A percentile compares a stretch with the other conserved stretches of the same genome.
Evolutionary conservation across 2,113 vertebrate genomes (phyloP).

Genomic region (Orientallactaga bullata): DNA sequence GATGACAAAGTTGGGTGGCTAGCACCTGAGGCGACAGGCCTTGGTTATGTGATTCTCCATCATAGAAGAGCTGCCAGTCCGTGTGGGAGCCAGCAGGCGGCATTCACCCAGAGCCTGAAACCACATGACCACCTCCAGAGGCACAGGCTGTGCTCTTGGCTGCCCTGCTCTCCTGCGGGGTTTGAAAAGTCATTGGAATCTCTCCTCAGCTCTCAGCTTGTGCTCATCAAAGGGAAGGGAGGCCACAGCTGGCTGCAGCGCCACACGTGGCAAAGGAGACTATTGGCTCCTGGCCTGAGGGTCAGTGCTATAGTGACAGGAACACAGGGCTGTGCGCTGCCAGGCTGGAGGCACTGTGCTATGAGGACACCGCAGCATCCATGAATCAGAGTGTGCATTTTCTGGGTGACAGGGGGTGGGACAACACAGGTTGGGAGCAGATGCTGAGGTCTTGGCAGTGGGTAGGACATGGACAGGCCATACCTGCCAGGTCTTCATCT

Average conservation of each 20-base stretch:
- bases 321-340: too few relatives aligned
- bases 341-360: not conserved
- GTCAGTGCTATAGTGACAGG: not conserved
- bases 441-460: not conserved
- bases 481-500: too few relatives aligned
- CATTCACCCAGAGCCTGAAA: too few relatives aligned
- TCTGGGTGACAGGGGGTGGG: too few relatives aligned
- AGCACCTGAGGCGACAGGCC: not conserved
- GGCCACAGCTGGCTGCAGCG: not conserved
- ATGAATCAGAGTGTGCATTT: not conserved
- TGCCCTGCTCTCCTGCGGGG: not conserved
- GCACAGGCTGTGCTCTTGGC: rapidly evolving
- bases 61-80: too few relatives aligned
- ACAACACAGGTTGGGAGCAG: too few relatives aligned
- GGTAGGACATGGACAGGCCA: not conserved
- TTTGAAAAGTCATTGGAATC: not conserved
- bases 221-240: rapidly evolving
- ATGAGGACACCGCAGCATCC: not conserved
- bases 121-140: not conserved
- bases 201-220: rapidly evolving
- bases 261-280: rapidly evolving
- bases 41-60: too few relatives aligned
- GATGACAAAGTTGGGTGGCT: not conserved
- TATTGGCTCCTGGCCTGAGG: rapidly evolving
- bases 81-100: too few relatives aligned